Conservation (phyloP, 1,140 invertebrate genomes). For the Galendromus occidentalis region DNA sequence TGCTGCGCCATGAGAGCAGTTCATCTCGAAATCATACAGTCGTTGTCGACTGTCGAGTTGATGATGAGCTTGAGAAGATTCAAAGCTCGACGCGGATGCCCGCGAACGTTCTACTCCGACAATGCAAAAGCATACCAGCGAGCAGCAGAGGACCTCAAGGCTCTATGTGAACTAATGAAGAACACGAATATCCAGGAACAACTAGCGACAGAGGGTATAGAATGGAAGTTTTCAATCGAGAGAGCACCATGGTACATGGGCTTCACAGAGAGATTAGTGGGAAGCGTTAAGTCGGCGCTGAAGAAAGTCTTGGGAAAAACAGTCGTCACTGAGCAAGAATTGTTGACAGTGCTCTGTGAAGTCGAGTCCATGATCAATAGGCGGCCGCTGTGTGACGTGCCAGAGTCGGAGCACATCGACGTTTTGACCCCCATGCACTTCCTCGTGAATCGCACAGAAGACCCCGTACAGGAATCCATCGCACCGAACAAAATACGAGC, state of each 20-base stretch:
- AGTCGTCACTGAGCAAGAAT: constrained; percentile 12
- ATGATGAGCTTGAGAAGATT: too few species aligned
- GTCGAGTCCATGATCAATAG: constrained; percentile 15
- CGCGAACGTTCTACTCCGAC: neutral
- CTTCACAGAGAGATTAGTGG: neutral
- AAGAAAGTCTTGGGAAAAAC: neutral
- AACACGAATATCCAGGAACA: neutral
- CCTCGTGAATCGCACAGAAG: too few species aligned
- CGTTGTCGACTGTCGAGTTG: too few species aligned
- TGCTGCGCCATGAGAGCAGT: too few species aligned
- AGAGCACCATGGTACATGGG: constrained; percentile 8
- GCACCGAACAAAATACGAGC: too few species aligned
- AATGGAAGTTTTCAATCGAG: constrained; percentile 12
- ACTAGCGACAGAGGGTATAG: neutral
- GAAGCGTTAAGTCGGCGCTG: constrained; percentile 4
- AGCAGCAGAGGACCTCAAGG: neutral
- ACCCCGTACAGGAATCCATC: too few species aligned
- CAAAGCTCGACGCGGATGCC: too few species aligned
- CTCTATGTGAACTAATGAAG: neutral
- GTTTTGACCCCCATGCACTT: constrained; percentile 9
- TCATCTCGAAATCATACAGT: too few species aligned
- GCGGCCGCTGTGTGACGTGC: constrained; percentile 15
- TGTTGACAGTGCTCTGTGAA: constrained; percentile 17
- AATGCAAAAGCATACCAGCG: constrained; percentile 12
- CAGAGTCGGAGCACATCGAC: constrained; percentile 12